Conservation (phyloP, 2,888 invertebrate species). For the Andrena trimmerana region DNA sequence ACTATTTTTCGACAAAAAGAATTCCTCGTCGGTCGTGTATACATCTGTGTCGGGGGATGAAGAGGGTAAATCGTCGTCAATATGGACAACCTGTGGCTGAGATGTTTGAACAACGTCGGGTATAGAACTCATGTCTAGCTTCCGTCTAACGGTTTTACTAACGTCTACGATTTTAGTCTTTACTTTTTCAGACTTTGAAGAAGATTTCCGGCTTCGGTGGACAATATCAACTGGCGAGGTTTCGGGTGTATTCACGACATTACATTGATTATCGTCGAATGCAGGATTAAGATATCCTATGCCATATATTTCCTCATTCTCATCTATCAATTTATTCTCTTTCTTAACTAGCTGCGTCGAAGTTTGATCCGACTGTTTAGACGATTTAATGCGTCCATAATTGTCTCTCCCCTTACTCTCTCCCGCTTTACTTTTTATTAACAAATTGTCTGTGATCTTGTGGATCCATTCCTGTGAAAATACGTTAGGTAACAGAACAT, state of each 20-base stretch:
- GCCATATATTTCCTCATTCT: conserved; percentile 75
- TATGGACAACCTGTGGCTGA: conserved; percentile 70
- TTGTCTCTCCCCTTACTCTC: conserved; percentile 83
- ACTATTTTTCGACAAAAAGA: conserved; percentile 88
- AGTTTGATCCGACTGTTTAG: conserved; percentile 68
- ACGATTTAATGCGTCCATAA: conserved; percentile 69
- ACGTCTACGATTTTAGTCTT: conserved; percentile 88
- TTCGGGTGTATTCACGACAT: conserved; percentile 68
- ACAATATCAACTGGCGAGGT: conserved; percentile 73
- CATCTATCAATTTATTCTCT: conserved; percentile 71
- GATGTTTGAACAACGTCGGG: conserved; percentile 84
- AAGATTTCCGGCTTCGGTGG: conserved; percentile 77
- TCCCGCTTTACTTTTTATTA: conserved; percentile 79
- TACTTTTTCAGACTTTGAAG: conserved; percentile 77
- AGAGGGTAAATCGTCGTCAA: conserved; percentile 66
- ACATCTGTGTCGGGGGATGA: conserved; percentile 66
- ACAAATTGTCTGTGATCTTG: conserved; percentile 82
- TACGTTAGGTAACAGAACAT: conserved; percentile 71
- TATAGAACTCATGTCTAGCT: conserved; percentile 86
- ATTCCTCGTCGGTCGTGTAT: conserved; percentile 76
- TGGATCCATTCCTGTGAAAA: conserved; percentile 85
- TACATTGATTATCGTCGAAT: conserved; percentile 78
- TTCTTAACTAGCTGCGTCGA: conserved; percentile 65
- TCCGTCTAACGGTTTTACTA: conserved; percentile 89
- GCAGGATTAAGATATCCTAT: conserved; percentile 83